phyloP scores from a whole-genome alignment of 2,888 invertebrate genomes.

The Eupithecia subfuscata region DNA sequence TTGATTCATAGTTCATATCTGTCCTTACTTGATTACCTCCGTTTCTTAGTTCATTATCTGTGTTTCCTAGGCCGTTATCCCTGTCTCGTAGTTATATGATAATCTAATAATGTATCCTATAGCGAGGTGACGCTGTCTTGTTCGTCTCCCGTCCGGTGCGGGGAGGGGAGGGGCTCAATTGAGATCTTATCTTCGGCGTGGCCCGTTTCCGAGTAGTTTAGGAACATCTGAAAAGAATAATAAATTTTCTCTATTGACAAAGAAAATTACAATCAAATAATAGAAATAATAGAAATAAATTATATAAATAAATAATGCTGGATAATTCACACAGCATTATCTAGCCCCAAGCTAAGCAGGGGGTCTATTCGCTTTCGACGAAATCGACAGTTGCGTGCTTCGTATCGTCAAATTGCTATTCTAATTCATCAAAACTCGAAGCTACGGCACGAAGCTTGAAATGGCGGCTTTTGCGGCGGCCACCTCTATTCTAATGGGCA shows the following conservation, averaged over 20 bases:
- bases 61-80: background rate
- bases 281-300: too few relatives aligned
- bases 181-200: constrained; percentile 48
- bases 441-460: too few relatives aligned
- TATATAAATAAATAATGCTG: too few relatives aligned
- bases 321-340: too few relatives aligned
- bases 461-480: too few relatives aligned
- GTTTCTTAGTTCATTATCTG: background rate
- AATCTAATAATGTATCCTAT: constrained; percentile 28
- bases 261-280: too few relatives aligned
- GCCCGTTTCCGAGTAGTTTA: constrained; percentile 62
- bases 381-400: too few relatives aligned
- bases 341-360: background rate
- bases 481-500: too few relatives aligned
- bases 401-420: too few relatives aligned
- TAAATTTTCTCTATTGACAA: background rate
- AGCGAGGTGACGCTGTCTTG: constrained; percentile 62
- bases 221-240: constrained; percentile 69
- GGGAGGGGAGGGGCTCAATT: constrained; percentile 48
- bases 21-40: too few relatives aligned
- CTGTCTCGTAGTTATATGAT: background rate
- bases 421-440: too few relatives aligned
- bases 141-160: background rate
- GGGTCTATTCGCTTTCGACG: too few relatives aligned
- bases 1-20: background rate